Evolutionary conservation across 2,113 vertebrate genomes (phyloP).

Genomic region (Leptosomus discolor): DNA sequence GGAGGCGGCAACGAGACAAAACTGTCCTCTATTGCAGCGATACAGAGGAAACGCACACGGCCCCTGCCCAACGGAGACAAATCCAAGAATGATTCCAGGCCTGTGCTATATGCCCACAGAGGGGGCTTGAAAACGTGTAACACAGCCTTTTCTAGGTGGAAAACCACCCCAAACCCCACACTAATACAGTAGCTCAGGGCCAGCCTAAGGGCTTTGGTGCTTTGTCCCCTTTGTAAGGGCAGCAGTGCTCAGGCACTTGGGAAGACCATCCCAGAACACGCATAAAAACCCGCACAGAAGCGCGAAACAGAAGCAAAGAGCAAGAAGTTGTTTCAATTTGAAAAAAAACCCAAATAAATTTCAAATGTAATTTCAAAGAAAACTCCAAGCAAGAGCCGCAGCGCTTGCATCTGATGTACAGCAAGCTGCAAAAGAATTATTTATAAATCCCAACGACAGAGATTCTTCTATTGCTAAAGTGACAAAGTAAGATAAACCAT

Average conservation of each 20-base stretch:
- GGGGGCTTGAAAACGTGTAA: neutral
- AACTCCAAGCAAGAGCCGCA: neutral
- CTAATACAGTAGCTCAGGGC: neutral
- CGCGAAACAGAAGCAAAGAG: neutral
- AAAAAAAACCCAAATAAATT: neutral
- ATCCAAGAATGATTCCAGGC: neutral
- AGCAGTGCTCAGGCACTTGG: neutral
- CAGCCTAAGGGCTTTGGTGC: neutral
- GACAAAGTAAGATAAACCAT: neutral
- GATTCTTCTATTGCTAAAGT: neutral
- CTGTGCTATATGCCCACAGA: rapidly evolving
- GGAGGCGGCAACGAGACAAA: neutral
- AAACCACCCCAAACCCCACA: neutral
- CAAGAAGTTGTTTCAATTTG: neutral
- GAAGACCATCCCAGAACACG: neutral
- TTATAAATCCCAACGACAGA: constrained; percentile 44
- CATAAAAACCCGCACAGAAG: neutral
- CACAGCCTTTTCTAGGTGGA: neutral
- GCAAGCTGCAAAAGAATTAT: constrained; percentile 53
- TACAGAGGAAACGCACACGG: neutral
- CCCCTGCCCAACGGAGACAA: neutral
- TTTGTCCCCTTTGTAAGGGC: no score
- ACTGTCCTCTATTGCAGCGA: neutral
- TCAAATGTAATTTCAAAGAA: constrained; percentile 13
- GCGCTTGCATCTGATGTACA: neutral